Conservation (phyloP, 1,140 invertebrate genomes). For the Cotesia glomerata region DNA sequence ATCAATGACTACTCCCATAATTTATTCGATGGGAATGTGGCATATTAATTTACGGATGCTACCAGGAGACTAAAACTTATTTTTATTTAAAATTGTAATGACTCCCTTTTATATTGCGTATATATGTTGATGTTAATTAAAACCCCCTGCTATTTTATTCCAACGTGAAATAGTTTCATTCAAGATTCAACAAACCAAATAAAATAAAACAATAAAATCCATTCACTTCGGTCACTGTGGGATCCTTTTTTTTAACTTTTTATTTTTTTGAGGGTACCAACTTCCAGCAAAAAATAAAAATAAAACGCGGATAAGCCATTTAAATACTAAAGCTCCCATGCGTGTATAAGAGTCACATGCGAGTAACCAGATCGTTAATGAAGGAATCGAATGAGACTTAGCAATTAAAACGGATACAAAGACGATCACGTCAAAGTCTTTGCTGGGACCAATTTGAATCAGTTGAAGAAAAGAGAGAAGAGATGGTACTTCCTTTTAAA, state of each 20-base stretch:
- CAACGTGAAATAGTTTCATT: slow-evolving; percentile 18
- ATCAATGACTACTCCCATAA: slow-evolving; percentile 24
- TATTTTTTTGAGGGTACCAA: too few species aligned
- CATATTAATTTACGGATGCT: slow-evolving; percentile 31
- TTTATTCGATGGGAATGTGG: slow-evolving; percentile 30
- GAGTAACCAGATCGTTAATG: slow-evolving; percentile 17
- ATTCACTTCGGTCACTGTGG: background rate
- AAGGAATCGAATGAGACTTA: slow-evolving; percentile 20
- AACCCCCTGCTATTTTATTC: background rate
- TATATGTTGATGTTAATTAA: slow-evolving; percentile 26
- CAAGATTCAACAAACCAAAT: slow-evolving; percentile 2
- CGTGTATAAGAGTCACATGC: background rate
- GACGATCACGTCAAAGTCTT: slow-evolving; percentile 18
- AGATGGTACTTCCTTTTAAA: background rate
- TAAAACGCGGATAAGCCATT: slow-evolving; percentile 25
- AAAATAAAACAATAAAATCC: background rate
- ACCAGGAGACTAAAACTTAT: slow-evolving; percentile 27
- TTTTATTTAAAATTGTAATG: slow-evolving; percentile 4
- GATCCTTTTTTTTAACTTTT: background rate
- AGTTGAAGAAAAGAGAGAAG: too few species aligned
- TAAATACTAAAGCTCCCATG: background rate
- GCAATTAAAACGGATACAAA: slow-evolving; percentile 25
- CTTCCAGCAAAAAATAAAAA: background rate
- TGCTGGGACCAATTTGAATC: background rate
- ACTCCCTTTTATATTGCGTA: background rate